Conservation (phyloP, 2,797 vertebrate genomes). For the Rallus crepitans region DNA sequence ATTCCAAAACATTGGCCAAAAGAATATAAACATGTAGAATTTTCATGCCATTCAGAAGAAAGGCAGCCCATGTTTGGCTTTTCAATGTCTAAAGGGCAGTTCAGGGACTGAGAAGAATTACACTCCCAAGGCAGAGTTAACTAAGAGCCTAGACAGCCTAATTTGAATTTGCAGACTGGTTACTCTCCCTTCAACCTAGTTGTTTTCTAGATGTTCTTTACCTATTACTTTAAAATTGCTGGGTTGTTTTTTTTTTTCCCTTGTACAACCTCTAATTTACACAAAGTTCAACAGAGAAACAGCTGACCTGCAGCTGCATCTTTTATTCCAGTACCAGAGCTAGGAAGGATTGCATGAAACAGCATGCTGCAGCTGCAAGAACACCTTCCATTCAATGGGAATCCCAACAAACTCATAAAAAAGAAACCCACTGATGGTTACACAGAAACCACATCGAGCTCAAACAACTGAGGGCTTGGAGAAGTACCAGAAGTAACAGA, state of each 20-base stretch:
- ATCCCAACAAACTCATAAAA: neutral
- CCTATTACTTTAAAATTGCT: neutral
- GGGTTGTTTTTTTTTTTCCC: neutral
- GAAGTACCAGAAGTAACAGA: neutral
- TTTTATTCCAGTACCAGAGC: neutral
- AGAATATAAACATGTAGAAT: neutral
- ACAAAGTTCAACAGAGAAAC: neutral
- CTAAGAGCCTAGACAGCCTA: neutral
- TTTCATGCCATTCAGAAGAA: neutral
- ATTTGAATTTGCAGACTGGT: neutral
- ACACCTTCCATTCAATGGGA: neutral
- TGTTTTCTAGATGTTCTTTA: neutral
- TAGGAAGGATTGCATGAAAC: neutral
- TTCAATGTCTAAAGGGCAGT: neutral
- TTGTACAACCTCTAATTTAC: neutral
- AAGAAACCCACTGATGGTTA: neutral
- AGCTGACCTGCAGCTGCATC: neutral
- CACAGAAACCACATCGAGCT: rapidly evolving
- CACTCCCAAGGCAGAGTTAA: neutral
- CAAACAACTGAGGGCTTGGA: neutral
- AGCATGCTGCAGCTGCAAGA: neutral
- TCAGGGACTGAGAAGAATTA: neutral
- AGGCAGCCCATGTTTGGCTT: neutral
- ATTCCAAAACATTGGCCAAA: neutral
- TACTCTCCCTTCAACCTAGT: neutral